These are phyloP conservation scores for Microcaecilia unicolor DNA, from an alignment of 2,797 vertebrate genomes.

Conservation along the genomic window DNA sequence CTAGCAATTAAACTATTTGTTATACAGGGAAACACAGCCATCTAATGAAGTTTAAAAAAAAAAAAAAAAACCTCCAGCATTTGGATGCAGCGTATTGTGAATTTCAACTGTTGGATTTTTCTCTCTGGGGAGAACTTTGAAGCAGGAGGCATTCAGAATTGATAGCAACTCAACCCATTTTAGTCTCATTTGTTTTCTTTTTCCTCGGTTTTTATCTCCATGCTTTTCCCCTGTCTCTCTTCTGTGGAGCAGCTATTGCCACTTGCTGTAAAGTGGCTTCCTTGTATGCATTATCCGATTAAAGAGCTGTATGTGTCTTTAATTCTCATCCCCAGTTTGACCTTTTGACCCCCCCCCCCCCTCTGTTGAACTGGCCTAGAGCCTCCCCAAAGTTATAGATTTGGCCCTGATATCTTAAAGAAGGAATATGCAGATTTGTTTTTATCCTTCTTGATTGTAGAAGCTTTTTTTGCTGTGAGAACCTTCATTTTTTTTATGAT, in stretches of 20 bases:
- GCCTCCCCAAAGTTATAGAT: slow-evolving; percentile 41
- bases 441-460: slow-evolving; percentile 1
- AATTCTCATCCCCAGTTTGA: slow-evolving; percentile 44
- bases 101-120: slow-evolving; percentile 35
- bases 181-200: slow-evolving; percentile 26
- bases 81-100: slow-evolving; percentile 50
- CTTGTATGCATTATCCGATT: slow-evolving; percentile 57
- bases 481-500: too few relatives aligned
- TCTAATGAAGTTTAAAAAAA: slow-evolving; percentile 57
- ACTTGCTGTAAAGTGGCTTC: slow-evolving; percentile 46
- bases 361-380: slow-evolving; percentile 32
- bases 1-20: slow-evolving; percentile 46
- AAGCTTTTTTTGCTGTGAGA: neutral
- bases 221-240: neutral
- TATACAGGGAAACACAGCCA: slow-evolving; percentile 38
- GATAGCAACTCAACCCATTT: slow-evolving; percentile 27
- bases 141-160: slow-evolving; percentile 33
- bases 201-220: neutral
- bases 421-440: slow-evolving; percentile 2
- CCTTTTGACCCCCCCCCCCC: slow-evolving; percentile 53
- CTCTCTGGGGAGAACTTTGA: slow-evolving; percentile 44
- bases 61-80: too few relatives aligned
- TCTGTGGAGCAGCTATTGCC: slow-evolving; percentile 19
- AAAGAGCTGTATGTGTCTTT: slow-evolving; percentile 49
- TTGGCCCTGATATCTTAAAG: slow-evolving; percentile 30